phyloP scores from a whole-genome alignment of 2,113 vertebrate genomes.

The Epinephelus cyanopodus region DNA sequence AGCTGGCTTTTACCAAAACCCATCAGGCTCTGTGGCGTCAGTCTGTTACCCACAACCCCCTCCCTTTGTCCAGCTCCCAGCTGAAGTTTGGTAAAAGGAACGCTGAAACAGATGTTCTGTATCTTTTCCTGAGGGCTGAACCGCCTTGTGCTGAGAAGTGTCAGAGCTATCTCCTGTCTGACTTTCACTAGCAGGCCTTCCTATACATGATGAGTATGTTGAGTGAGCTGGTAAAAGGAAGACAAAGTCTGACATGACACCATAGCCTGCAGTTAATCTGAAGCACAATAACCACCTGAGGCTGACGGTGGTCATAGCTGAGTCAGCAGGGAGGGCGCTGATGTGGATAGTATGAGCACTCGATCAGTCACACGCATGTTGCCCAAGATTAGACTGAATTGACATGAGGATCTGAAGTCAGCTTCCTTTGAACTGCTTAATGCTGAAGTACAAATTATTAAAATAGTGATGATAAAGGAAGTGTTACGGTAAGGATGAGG shows the following conservation, averaged over 20 bases:
- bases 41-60: neutral
- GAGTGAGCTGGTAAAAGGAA: neutral
- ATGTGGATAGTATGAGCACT: constrained; percentile 40
- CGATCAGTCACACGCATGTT: constrained; percentile 55
- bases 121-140: neutral
- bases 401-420: constrained; percentile 10
- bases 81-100: constrained; percentile 6
- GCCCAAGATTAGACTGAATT: constrained; percentile 15
- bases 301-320: constrained; percentile 39
- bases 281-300: constrained; percentile 16
- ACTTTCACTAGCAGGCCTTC: neutral
- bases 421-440: neutral
- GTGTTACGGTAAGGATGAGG: neutral
- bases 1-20: constrained; percentile 71
- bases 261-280: constrained; percentile 13
- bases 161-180: neutral
- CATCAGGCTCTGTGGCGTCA: constrained; percentile 51
- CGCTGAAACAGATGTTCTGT: neutral
- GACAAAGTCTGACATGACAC: constrained; percentile 9
- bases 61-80: neutral
- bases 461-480: neutral
- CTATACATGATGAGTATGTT: constrained; percentile 13
- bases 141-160: neutral
- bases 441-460: neutral
- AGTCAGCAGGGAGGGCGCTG: constrained; percentile 60